Conservation (phyloP, 2,888 invertebrate species). For the Sabellastarte sp. region DNA sequence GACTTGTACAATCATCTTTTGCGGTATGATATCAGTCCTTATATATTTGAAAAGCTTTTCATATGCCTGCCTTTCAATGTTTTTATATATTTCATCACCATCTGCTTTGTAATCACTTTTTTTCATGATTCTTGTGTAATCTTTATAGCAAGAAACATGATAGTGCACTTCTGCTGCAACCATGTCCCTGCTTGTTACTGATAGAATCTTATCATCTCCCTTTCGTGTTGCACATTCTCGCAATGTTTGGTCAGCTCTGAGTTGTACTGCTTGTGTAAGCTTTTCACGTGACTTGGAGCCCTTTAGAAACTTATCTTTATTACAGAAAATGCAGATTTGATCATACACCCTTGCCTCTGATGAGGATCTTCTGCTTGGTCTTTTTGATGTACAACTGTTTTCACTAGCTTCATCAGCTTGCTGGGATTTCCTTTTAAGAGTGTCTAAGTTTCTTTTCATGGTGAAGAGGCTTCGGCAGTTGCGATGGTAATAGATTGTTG, state of each 20-base stretch:
- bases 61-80: neutral
- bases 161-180: conserved; percentile 11
- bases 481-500: too few relatives aligned
- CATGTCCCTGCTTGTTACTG: conserved; percentile 2
- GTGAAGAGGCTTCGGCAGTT: too few relatives aligned
- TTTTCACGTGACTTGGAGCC: conserved; percentile 6
- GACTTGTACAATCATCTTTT: neutral
- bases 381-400: neutral
- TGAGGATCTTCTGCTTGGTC: too few relatives aligned
- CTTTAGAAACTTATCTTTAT: conserved; percentile 1
- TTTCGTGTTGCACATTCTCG: conserved; percentile 7
- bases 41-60: conserved; percentile 1
- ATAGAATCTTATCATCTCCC: conserved; percentile 4
- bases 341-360: conserved; percentile 7
- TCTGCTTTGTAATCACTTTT: neutral
- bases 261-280: conserved; percentile 4
- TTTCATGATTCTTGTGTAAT: conserved; percentile 4
- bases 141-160: conserved; percentile 7
- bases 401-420: neutral
- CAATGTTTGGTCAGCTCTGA: conserved; percentile 3
- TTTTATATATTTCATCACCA: neutral
- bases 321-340: conserved; percentile 4
- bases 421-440: too few relatives aligned
- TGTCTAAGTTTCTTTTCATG: too few relatives aligned
- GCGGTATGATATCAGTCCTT: neutral